phyloP scores from a whole-genome alignment of 53 echinoderm and acorn worm genomes.

The Luidia sarsii region DNA sequence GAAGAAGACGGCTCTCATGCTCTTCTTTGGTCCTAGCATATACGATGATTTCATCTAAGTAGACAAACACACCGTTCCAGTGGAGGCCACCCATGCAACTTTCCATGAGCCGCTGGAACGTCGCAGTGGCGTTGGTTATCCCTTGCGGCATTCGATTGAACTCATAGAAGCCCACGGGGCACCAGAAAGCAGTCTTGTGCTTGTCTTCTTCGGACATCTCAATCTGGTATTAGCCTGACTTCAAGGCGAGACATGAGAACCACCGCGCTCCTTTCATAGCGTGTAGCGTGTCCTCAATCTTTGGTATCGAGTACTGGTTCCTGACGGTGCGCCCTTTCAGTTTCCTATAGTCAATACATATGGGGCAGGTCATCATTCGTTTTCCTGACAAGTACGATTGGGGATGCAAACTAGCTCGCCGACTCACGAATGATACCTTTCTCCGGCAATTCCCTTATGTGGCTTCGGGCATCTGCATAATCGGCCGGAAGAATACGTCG shows the following conservation, averaged over 20 bases:
- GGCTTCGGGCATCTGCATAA: constrained; percentile 55
- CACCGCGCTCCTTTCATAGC: constrained; percentile 47
- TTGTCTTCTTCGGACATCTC: constrained; percentile 49
- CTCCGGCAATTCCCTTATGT: constrained; percentile 51
- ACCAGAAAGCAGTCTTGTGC: constrained; percentile 55
- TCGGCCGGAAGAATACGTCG: constrained; percentile 60
- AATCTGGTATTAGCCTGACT: constrained; percentile 61
- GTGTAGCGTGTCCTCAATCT: constrained; percentile 58
- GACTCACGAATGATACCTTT: constrained; percentile 66
- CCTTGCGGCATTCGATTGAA: constrained; percentile 37
- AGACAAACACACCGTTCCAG: constrained; percentile 40
- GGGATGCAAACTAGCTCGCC: constrained; percentile 54
- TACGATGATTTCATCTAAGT: constrained; percentile 49
- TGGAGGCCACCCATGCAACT: constrained; percentile 53
- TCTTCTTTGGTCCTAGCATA: constrained; percentile 23
- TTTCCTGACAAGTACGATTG: constrained; percentile 66
- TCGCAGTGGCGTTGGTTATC: constrained; percentile 54
- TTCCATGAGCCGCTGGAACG: constrained; percentile 65
- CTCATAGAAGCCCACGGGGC: constrained; percentile 51
- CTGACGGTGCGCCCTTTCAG: constrained; percentile 53
- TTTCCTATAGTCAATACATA: constrained; percentile 61
- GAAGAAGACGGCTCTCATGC: constrained; percentile 42
- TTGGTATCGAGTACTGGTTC: constrained; percentile 62
- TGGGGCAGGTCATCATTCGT: constrained; percentile 59
- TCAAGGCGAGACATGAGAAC: constrained; percentile 63